Conservation (phyloP, 2,113 vertebrate genomes). For the Indicator maculatus region DNA sequence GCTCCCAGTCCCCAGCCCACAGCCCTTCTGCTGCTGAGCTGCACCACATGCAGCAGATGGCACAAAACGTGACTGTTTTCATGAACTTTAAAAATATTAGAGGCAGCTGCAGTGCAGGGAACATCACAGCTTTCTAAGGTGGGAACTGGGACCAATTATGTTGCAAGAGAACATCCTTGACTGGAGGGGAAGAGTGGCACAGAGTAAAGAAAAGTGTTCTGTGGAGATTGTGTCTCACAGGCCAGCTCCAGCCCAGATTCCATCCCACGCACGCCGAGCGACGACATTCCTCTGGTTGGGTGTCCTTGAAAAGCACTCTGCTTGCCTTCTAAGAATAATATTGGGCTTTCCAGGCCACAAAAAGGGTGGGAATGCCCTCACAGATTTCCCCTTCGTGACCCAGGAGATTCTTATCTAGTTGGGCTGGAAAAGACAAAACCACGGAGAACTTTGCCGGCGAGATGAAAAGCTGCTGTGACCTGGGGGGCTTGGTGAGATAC, state of each 20-base stretch:
- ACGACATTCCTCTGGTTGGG: constrained; percentile 16
- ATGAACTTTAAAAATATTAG: constrained; percentile 23
- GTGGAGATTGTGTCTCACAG: constrained; percentile 16
- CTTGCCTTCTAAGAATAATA: constrained; percentile 42
- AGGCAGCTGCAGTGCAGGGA: constrained; percentile 26
- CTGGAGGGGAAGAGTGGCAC: constrained; percentile 42
- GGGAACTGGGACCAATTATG: constrained; percentile 58
- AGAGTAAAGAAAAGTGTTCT: constrained; percentile 47
- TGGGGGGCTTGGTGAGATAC: not conserved
- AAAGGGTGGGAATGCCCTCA: not conserved
- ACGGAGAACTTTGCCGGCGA: not conserved
- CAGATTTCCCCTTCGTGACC: not conserved
- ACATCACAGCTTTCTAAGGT: constrained; percentile 35
- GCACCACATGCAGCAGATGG: constrained; percentile 13
- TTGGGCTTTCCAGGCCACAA: not conserved
- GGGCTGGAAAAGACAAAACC: not conserved
- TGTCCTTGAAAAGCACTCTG: constrained; percentile 28
- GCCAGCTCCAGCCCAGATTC: constrained; percentile 3
- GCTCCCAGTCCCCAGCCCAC: not conserved
- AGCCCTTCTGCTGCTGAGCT: rapidly evolving
- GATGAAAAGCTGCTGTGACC: not conserved
- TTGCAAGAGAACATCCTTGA: constrained; percentile 56
- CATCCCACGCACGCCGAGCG: constrained; percentile 15
- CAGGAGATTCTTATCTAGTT: rapidly evolving
- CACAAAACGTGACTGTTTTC: not conserved